A percentile compares a stretch with the other conserved stretches of the same genome.
Conservation (phyloP, 2,888 invertebrate species). For the Elegia similella region DNA sequence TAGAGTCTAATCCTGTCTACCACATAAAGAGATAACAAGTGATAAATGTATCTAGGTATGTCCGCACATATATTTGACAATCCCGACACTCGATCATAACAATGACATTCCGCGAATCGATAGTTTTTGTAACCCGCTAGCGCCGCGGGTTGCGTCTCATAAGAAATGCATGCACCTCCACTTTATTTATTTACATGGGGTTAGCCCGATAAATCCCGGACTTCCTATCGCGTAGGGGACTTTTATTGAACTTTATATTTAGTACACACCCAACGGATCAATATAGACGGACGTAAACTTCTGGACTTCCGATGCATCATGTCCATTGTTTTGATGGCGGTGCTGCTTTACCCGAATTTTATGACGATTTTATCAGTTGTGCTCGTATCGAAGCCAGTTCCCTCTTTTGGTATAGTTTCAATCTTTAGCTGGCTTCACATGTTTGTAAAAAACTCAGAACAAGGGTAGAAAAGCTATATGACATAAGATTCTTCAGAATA, state of each 20-base stretch:
- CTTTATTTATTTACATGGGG: slow-evolving; percentile 80
- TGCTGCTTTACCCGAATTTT: slow-evolving; percentile 16
- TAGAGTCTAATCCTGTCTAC: too few relatives aligned
- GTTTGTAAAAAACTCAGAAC: too few relatives aligned
- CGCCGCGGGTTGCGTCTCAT: slow-evolving; percentile 55
- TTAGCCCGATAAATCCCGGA: slow-evolving; percentile 78
- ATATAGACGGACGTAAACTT: slow-evolving; percentile 59
- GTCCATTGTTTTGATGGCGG: slow-evolving; percentile 31
- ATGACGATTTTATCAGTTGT: background rate
- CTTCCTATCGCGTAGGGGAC: slow-evolving; percentile 68
- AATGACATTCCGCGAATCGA: slow-evolving; percentile 51
- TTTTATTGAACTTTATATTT: slow-evolving; percentile 80
- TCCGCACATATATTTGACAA: too few relatives aligned
- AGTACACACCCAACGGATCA: slow-evolving; percentile 70
- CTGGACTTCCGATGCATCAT: slow-evolving; percentile 50
- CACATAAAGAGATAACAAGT: too few relatives aligned
- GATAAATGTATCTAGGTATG: too few relatives aligned
- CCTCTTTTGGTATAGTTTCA: too few relatives aligned
- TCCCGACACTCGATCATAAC: slow-evolving; percentile 33
- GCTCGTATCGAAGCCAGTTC: too few relatives aligned
- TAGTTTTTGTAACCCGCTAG: slow-evolving; percentile 65
- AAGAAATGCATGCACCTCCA: slow-evolving; percentile 74
- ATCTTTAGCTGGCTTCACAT: too few relatives aligned
- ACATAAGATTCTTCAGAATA: too few relatives aligned
- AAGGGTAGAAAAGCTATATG: too few relatives aligned